phyloP scores from a whole-genome alignment of 53 echinoderm and acorn worm genomes.

The Luidia sarsii region DNA sequence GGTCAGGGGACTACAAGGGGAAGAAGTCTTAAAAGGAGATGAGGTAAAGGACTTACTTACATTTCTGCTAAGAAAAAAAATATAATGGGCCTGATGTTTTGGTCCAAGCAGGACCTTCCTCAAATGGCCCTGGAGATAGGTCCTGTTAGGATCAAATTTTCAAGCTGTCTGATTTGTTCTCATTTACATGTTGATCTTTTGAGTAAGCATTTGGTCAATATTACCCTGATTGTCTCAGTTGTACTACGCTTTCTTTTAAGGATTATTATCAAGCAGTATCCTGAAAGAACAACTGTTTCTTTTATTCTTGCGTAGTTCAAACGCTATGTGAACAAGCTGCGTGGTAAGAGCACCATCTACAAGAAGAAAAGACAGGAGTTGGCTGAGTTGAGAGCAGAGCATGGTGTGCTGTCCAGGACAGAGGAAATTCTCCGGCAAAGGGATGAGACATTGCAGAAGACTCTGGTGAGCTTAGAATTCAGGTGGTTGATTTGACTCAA shows the following conservation, averaged over 20 bases:
- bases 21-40: conserved; percentile 97
- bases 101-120: too few species aligned
- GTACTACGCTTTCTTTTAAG: too few species aligned
- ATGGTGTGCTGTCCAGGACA: conserved; percentile 92
- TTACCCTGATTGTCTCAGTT: too few species aligned
- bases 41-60: conserved; percentile 62
- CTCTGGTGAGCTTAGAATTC: conserved; percentile 65
- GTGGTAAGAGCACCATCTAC: conserved; percentile 94
- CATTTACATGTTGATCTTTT: too few species aligned
- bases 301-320: conserved; percentile 71
- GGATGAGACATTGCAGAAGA: conserved; percentile 73
- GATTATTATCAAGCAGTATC: background rate
- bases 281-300: background rate
- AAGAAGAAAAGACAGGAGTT: conserved; percentile 96
- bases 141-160: too few species aligned
- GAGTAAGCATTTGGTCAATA: too few species aligned
- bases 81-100: background rate
- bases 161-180: too few species aligned
- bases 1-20: conserved; percentile 79
- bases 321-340: conserved; percentile 92
- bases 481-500: too few species aligned
- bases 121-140: too few species aligned
- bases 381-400: conserved; percentile 92
- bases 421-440: conserved; percentile 89
- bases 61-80: too few species aligned